Conservation (phyloP, 2,888 invertebrate species). For the Melolontha melolontha region DNA sequence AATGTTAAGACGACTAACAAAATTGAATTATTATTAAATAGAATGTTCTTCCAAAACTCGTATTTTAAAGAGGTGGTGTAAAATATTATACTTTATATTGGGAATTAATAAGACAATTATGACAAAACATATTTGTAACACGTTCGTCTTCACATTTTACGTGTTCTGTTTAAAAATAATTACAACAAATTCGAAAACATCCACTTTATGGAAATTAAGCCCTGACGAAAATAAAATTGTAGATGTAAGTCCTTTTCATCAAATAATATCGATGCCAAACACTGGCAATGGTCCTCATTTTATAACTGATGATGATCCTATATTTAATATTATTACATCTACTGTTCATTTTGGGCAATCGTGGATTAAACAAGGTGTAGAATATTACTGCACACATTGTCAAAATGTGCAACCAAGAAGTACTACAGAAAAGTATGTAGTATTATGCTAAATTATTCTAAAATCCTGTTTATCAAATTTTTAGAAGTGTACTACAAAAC, state of each 20-base stretch:
- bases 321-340: conserved; percentile 82
- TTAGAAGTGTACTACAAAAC: conserved; percentile 43
- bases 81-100: neutral
- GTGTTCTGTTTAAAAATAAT: conserved; percentile 79
- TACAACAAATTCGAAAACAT: conserved; percentile 82
- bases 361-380: conserved; percentile 76
- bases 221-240: conserved; percentile 81
- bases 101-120: conserved; percentile 54
- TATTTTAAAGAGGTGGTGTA: conserved; percentile 8
- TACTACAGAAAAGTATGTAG: conserved; percentile 40
- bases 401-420: conserved; percentile 66
- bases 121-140: conserved; percentile 70
- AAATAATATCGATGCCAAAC: conserved; percentile 63
- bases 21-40: conserved; percentile 17
- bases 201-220: conserved; percentile 86
- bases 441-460: neutral
- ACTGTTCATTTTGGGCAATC: conserved; percentile 75
- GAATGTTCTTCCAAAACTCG: conserved; percentile 21
- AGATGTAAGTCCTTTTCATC: conserved; percentile 71
- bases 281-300: conserved; percentile 56
- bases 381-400: conserved; percentile 75
- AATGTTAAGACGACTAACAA: conserved; percentile 33
- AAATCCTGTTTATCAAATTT: conserved; percentile 1
- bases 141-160: conserved; percentile 68
- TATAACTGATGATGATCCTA: conserved; percentile 73